Conservation (phyloP, 2,113 vertebrate species). For the Tympanuchus pallidicinctus region DNA sequence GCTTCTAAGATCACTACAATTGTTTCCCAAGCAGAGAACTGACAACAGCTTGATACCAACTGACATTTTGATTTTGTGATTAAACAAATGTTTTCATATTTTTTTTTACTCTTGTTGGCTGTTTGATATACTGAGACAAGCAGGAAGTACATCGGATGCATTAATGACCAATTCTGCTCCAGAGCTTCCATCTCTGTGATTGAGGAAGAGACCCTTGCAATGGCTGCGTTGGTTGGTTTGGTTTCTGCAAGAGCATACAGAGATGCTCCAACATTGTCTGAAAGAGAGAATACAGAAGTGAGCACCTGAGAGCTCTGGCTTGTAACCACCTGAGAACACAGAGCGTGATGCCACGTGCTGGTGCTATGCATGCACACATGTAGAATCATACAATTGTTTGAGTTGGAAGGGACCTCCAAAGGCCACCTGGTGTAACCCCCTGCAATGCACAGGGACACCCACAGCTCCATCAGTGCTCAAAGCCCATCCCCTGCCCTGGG, state of each 20-base stretch:
- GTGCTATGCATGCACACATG: accelerated
- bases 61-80: background rate
- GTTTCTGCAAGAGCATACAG: background rate
- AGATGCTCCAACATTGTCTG: background rate
- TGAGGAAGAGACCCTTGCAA: background rate
- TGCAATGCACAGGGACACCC: too few relatives aligned
- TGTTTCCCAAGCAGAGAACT: background rate
- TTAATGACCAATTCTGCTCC: background rate
- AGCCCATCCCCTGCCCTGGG: too few relatives aligned
- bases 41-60: background rate
- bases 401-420: too few relatives aligned
- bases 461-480: too few relatives aligned
- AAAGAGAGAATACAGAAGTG: accelerated
- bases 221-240: background rate
- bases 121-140: background rate
- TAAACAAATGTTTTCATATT: background rate
- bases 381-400: too few relatives aligned
- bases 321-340: background rate
- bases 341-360: accelerated
- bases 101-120: background rate
- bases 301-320: background rate
- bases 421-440: too few relatives aligned
- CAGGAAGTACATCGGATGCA: too few relatives aligned
- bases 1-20: background rate
- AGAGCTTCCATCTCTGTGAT: background rate